Evolutionary conservation across 1,140 invertebrate species (phyloP).

Genomic region (Helicoverpa armigera): DNA sequence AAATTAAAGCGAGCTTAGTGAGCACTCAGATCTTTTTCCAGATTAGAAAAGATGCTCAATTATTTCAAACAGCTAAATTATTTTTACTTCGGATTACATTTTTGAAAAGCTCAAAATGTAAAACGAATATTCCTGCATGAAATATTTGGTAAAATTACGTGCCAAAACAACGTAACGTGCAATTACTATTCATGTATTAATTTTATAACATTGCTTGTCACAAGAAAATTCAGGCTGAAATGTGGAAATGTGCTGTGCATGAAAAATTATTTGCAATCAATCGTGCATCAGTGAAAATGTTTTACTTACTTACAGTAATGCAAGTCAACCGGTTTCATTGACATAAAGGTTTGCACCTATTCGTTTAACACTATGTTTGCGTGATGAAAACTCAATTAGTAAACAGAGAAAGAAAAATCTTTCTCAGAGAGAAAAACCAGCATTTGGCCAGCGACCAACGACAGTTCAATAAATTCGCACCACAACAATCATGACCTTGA

Average conservation of each 20-base stretch:
- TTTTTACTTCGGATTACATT: too few species aligned
- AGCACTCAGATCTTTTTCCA: too few species aligned
- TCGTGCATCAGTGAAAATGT: slow-evolving; percentile 1
- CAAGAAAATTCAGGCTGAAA: neutral
- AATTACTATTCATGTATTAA: too few species aligned
- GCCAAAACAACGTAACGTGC: too few species aligned
- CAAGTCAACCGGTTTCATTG: slow-evolving; percentile 3
- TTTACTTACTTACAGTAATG: slow-evolving; percentile 16
- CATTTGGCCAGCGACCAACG: slow-evolving; percentile 8
- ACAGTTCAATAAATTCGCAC: slow-evolving; percentile 35
- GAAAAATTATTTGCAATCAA: neutral
- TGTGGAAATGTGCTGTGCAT: neutral
- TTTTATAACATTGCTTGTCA: neutral
- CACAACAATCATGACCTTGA: slow-evolving; percentile 42
- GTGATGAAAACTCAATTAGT: slow-evolving; percentile 16
- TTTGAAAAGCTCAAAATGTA: too few species aligned
- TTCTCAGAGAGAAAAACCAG: neutral
- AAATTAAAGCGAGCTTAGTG: too few species aligned
- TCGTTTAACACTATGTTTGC: slow-evolving; percentile 27
- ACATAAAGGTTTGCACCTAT: neutral
- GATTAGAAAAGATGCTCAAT: too few species aligned
- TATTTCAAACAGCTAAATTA: too few species aligned
- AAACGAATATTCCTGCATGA: too few species aligned
- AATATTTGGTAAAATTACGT: too few species aligned
- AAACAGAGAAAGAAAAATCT: neutral